A percentile compares a stretch with the other conserved stretches of the same genome.
phyloP scores from a whole-genome alignment of 2,888 invertebrate species.

The Volucella bombylans region DNA sequence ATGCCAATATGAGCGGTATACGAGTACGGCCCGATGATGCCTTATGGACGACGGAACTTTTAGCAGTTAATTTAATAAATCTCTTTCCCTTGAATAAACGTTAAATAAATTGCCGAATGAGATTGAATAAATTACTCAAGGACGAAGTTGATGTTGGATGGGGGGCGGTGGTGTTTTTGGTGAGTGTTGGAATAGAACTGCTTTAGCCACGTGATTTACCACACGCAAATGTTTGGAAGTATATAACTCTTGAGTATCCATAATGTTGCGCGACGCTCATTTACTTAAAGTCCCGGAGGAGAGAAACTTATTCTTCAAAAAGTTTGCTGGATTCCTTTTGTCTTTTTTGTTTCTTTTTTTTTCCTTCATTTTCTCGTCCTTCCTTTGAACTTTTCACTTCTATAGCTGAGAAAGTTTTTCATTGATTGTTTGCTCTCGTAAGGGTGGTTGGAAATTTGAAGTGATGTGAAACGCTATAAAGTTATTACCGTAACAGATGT shows the following conservation, averaged over 20 bases:
- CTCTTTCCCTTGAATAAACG: conserved; percentile 71
- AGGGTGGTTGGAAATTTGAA: conserved; percentile 25
- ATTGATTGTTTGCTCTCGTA: conserved; percentile 37
- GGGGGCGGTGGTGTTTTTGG: not conserved
- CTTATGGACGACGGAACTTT: conserved; percentile 50
- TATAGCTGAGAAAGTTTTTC: conserved; percentile 17
- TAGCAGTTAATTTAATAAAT: conserved; percentile 73
- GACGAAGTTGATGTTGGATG: conserved; percentile 6
- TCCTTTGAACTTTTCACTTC: not conserved
- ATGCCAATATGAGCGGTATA: conserved; percentile 22
- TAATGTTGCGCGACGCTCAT: conserved; percentile 54
- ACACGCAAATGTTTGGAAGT: conserved; percentile 64
- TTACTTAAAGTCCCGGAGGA: conserved; percentile 44
- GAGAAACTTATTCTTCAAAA: conserved; percentile 40
- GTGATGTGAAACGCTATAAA: conserved; percentile 54
- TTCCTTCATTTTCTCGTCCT: not conserved
- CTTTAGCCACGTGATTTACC: conserved; percentile 69
- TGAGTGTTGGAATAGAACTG: conserved; percentile 10
- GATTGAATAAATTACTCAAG: conserved; percentile 72
- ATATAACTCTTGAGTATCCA: conserved; percentile 54
- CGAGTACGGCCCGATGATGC: no score
- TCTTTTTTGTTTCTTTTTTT: conserved; percentile 10
- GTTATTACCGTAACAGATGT: conserved; percentile 69
- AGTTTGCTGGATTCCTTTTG: conserved; percentile 34
- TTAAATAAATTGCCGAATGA: conserved; percentile 73